Evolutionary conservation across 2,113 vertebrate genomes (phyloP), one percentile per base, ranked within the genome.

Genomic region (Platichthys flesus): DNA sequence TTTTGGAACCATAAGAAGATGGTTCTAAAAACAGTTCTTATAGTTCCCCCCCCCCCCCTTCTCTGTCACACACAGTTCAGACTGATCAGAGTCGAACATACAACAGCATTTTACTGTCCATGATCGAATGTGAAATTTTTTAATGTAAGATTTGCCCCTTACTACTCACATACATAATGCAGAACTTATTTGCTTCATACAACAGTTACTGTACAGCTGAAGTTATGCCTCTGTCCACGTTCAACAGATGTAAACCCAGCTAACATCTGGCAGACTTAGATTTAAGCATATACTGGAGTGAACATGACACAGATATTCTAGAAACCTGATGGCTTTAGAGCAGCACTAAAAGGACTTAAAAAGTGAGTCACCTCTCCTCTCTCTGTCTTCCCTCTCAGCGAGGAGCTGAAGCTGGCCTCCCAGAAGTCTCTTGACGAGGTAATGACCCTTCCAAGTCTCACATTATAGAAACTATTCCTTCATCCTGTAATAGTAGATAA

Each of bases 371-470:
- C 47, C 23, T 67, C n/a, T 58, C 21, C 26, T 40, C 18, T 74
- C 14, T 71, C 12, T 84, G 14, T 37, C 91, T 40, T 7, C 23
- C 9, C 92, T 2, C 84, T 13, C 95, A 98, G 97, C 82, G 96
- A 97, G 91, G 95, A 94, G 87, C 95, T 98, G 85, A 97, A 95
- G 93, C 94, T 96, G 94, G 94, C 95, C 37, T 95, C 95, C 91
- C 95, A 96, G 90, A 96, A 95, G 94, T 95, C 96, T 89, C 95
- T 90, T 94, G 73, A 86, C 20, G 93, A 94, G 51, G 95, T 95
- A 60, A 81, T 93, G 94, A 91, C 59, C 65, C 67, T 49, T 57
- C 4, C 2, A 10, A 9, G 2, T 18, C 21, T 67, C 45, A 13
- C 14, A 1, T 73, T 60, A 65, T 6, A 26, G 24, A 45, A 74